Base-by-base conservation (phyloP, 2,113 vertebrate species). In the Ailurus styani region DNA sequence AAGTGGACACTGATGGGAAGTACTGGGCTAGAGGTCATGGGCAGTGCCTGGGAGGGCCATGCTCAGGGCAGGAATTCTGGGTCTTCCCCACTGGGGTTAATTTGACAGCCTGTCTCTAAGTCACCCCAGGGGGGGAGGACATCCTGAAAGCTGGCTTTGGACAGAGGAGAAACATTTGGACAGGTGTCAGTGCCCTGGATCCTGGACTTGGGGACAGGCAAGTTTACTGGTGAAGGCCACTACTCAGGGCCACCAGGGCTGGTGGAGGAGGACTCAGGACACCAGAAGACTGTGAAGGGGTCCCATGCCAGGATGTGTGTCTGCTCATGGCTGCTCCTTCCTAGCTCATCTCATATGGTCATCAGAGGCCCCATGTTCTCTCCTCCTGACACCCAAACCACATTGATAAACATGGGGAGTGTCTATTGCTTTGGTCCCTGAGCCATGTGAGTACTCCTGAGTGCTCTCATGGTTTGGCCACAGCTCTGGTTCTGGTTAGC, bases 1-100 rank as follows among this genome's bases (percentile, higher is more conserved):
- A 68, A 45, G 40, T 25, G 78, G 70, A 55, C 37, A n/a, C 20
- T 14, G 34, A 50, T 0, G 21, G 83, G 31, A 60, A 31, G 10
- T 55, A 25, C 9, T 8, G 0, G 6, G 20, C 34, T 42, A 54
- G 87, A 89, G 10, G 31, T 66, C 29, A 21, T 0, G 4, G 54
- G 57, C 7, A 45, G 34, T 7, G 62, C 34, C 37, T 9, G 14
- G 47, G 45, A 42, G 31, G 11, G 17, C 9, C 5, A 62, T 57
- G 7, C 55, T 91, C 1, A 20, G 25, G 47, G 29, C 25, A 54
- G 7, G 29, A 57, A 37, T 83, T 27, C 13, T 62, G 84, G 11
- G n/a, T 52, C 68, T 52, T 82, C 11, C 1, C 1, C 25, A 64
- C 27, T 21, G 15, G 1, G 23, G 23, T 84, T 29, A 50, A n/a